These are phyloP conservation scores for Myiotriccus ornatus DNA, from an alignment of 2,797 vertebrate genomes.

Conservation along the genomic window DNA sequence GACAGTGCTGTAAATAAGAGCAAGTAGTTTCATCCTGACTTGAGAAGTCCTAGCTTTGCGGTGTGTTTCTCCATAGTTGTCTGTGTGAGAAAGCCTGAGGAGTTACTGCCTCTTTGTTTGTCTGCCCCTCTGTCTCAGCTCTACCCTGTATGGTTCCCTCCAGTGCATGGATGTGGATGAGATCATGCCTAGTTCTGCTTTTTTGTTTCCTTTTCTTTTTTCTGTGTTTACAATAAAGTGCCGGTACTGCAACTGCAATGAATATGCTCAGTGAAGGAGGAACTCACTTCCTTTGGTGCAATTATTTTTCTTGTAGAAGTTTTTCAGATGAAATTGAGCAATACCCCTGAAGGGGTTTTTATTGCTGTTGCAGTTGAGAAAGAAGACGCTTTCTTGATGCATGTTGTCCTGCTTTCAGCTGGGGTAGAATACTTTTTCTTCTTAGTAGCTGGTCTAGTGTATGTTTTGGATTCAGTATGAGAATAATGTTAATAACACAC, in stretches of 20 bases:
- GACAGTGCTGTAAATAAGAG: not conserved
- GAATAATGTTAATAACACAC: not conserved
- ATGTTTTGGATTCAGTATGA: not conserved
- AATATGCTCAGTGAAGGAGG: not conserved
- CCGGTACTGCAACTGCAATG: not conserved
- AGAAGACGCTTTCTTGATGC: not conserved
- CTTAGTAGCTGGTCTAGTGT: not conserved
- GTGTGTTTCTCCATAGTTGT: not conserved
- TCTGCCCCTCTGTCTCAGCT: not conserved
- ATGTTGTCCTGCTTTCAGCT: not conserved
- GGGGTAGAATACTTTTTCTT: not conserved
- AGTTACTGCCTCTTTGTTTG: not conserved
- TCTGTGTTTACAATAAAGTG: not conserved
- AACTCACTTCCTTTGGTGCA: not conserved
- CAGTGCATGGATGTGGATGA: not conserved
- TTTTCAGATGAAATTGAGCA: not conserved
- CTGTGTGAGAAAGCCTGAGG: not conserved
- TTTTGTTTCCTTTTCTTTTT: slow-evolving; percentile 39
- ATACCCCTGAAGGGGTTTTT: not conserved
- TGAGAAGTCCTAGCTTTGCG: not conserved
- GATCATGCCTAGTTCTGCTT: slow-evolving; percentile 21
- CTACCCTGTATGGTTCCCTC: not conserved
- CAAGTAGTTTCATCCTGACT: not conserved
- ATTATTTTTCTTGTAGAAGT: not conserved
- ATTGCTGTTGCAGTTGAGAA: not conserved